These are phyloP conservation scores for Danio choprae DNA, from an alignment of 2,797 vertebrate genomes.

Conservation along the genomic window DNA sequence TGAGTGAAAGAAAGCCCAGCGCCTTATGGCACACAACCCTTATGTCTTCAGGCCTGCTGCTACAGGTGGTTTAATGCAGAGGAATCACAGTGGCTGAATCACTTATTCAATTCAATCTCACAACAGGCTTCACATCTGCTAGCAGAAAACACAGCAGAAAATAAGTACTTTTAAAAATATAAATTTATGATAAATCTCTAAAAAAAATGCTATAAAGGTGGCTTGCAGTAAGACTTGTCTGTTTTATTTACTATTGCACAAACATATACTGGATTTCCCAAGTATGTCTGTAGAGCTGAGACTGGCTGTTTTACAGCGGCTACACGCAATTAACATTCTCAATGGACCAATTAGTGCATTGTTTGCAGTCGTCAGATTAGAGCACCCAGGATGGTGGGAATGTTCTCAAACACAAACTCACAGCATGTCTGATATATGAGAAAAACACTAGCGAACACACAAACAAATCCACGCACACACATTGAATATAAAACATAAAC, in stretches of 20 bases:
- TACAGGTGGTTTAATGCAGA: slow-evolving; percentile 41
- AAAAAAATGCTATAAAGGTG: neutral
- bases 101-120: neutral
- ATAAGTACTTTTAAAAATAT: neutral
- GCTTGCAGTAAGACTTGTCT: too few relatives aligned
- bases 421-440: neutral
- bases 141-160: neutral
- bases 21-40: slow-evolving; percentile 25
- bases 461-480: neutral
- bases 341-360: slow-evolving; percentile 62
- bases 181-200: neutral
- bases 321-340: slow-evolving; percentile 74
- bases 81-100: neutral
- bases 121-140: neutral
- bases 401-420: slow-evolving; percentile 40
- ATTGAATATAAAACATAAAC: neutral
- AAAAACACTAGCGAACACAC: neutral
- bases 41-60: slow-evolving; percentile 7
- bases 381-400: slow-evolving; percentile 71
- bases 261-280: slow-evolving; percentile 67
- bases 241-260: slow-evolving; percentile 46
- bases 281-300: slow-evolving; percentile 67
- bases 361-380: slow-evolving; percentile 63
- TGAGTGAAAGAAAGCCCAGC: slow-evolving; percentile 53
- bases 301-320: slow-evolving; percentile 71